Percentiles rank a stretch among this genome's conserved stretches.
These are phyloP conservation scores for Acleris cristana DNA, from an alignment of 2,888 invertebrate species.

Conservation along the genomic window DNA sequence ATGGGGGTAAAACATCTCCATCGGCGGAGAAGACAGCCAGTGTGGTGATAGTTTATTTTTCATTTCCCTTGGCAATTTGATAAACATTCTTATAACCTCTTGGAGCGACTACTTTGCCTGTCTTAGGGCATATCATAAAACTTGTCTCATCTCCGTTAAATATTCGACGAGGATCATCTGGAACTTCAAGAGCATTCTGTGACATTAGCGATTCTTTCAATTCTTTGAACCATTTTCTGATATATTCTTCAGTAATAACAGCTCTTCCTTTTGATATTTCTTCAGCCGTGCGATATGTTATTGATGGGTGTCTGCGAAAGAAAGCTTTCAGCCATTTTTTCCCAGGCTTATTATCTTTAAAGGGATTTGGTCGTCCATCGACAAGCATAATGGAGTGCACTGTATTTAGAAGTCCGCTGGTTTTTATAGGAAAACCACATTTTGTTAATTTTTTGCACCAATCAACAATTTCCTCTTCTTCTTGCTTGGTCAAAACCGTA, in stretches of 20 bases:
- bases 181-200: constrained; percentile 2
- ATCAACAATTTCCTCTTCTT: constrained; percentile 11
- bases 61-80: constrained; percentile 41
- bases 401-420: constrained; percentile 6
- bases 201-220: constrained; percentile 8
- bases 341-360: constrained; percentile 10
- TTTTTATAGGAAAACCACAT: constrained; percentile 19
- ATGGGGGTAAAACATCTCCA: constrained; percentile 42
- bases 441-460: constrained; percentile 9
- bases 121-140: constrained; percentile 41
- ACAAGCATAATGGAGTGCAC: constrained; percentile 1
- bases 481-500: constrained; percentile 7
- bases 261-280: constrained; percentile 14
- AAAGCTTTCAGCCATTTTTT: constrained; percentile 6
- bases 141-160: constrained; percentile 43
- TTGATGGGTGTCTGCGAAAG: background rate
- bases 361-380: constrained; percentile 13
- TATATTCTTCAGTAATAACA: constrained; percentile 11
- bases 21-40: constrained; percentile 45
- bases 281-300: constrained; percentile 7
- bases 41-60: constrained; percentile 52
- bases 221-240: constrained; percentile 12
- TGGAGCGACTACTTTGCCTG: constrained; percentile 44
- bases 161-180: constrained; percentile 15
- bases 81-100: constrained; percentile 42